Evolutionary conservation across 2,888 invertebrate genomes (phyloP).

Genomic region (Nephrotoma guestfalica): DNA sequence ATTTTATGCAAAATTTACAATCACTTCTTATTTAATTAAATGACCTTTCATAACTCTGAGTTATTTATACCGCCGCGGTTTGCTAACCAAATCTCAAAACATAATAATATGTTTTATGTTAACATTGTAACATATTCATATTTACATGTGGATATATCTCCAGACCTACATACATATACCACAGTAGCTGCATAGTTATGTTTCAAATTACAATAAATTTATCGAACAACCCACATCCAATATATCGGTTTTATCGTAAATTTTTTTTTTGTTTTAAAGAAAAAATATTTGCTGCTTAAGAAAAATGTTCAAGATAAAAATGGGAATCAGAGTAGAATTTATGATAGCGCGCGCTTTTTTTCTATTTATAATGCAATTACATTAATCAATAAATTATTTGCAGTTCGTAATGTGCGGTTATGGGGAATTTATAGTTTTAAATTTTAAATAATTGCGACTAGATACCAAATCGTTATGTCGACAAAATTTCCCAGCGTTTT

Average conservation of each 20-base stretch:
- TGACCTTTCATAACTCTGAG: background rate
- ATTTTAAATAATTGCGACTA: too few species aligned
- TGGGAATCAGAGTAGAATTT: background rate
- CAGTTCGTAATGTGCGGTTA: too few species aligned
- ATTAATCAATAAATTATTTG: too few species aligned
- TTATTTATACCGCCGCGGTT: background rate
- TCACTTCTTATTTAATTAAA: background rate
- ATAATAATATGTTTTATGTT: background rate
- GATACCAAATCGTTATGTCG: too few species aligned
- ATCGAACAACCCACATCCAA: background rate
- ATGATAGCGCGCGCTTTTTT: background rate
- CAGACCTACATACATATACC: background rate
- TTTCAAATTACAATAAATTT: background rate
- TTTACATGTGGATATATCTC: background rate
- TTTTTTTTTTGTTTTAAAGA: background rate
- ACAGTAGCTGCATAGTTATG: background rate
- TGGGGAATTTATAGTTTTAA: too few species aligned
- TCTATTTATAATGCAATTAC: too few species aligned
- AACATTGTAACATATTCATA: background rate
- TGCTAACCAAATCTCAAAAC: background rate
- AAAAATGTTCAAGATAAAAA: background rate
- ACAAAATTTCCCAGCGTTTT: background rate
- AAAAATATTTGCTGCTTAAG: background rate
- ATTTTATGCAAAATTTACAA: background rate
- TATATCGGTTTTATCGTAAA: background rate